These are phyloP conservation scores for Morpho helenor DNA, from an alignment of 2,888 invertebrate genomes.

Conservation along the genomic window DNA sequence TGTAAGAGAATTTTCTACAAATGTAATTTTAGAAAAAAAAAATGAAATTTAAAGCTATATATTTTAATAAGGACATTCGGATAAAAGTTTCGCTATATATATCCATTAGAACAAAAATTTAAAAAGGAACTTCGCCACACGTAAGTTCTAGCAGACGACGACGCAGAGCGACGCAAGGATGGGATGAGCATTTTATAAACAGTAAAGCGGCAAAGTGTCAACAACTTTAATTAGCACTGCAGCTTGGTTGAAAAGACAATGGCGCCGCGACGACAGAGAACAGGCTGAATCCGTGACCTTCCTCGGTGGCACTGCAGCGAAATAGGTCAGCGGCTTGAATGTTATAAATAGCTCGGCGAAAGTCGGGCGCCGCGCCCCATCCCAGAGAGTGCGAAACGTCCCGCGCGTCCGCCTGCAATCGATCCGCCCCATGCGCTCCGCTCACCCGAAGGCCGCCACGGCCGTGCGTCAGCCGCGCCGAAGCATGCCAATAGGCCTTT, in stretches of 20 bases:
- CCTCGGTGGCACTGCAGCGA: constrained; percentile 72
- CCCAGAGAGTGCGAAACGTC: constrained; percentile 49
- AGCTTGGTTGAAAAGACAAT: constrained; percentile 71
- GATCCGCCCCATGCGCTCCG: constrained; percentile 30
- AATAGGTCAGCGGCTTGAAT: constrained; percentile 78
- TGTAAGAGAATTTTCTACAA: too few relatives aligned
- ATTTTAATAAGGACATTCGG: neutral
- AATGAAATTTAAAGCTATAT: too few relatives aligned
- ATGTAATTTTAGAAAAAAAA: too few relatives aligned
- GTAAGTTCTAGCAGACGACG: constrained; percentile 18
- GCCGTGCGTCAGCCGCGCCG: constrained; percentile 20
- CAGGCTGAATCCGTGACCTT: constrained; percentile 77
- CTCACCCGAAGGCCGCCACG: constrained; percentile 15
- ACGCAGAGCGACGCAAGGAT: constrained; percentile 28
- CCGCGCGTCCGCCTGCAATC: constrained; percentile 44
- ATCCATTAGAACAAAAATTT: constrained; percentile 10
- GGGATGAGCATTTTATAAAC: constrained; percentile 41
- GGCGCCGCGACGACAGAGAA: constrained; percentile 69
- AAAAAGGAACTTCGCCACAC: constrained; percentile 10
- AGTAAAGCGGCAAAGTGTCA: constrained; percentile 59
- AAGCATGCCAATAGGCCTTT: constrained; percentile 29
- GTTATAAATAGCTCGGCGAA: constrained; percentile 78
- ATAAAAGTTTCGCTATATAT: constrained; percentile 6
- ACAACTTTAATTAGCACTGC: constrained; percentile 77
- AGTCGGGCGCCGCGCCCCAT: constrained; percentile 73